Evolutionary conservation across 2,888 invertebrate species (phyloP), one percentile per base, ranked within the genome.

Genomic region (Drosophila ezoana): DNA sequence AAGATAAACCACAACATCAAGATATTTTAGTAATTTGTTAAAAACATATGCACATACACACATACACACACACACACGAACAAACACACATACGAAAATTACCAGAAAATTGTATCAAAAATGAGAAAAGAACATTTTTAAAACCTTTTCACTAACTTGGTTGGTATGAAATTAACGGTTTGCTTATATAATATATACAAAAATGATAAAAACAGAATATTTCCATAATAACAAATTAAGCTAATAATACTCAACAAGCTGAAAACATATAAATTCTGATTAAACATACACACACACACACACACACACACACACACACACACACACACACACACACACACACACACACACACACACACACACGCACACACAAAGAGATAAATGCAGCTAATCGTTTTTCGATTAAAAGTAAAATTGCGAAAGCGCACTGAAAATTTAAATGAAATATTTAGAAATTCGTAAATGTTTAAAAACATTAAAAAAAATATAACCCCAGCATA

Each of bases 161-260:
- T 83, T 83, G 89, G 85, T 81, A 89, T 77, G 74, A 83, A 83
- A 87, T 70, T 64, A 81, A 87, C 87, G 87, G 89, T 87, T 87
- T 89, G 87, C 89, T 83, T 89, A 80, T 64, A 81, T 87, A 87
- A 87, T 71, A 84, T 69, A 63, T 56, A 73, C 54, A 52, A 64
- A 48, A 48, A 70, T 54, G 13, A 49, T 49, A 44, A 62, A 59
- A 18, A 53, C 56, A 38, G 79, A 72, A 66, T 41, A 63, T 69
- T 58, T 73, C 49, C 67, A 70, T 59, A 72, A 72, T 57, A 79
- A 79, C 54, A 33, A 53, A 47, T 43, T 63, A 54, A 68, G 56
- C 68, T 66, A 61, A 70, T 78, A 87, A 70, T 82, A 79, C 57
- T 54, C 35, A 43, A 43, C 38, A 40, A 65, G 35, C 45, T 64